Percentiles rank a stretch among this genome's conserved stretches.
phyloP scores from a whole-genome alignment of 2,888 invertebrate genomes.

The Apamea crenata region DNA sequence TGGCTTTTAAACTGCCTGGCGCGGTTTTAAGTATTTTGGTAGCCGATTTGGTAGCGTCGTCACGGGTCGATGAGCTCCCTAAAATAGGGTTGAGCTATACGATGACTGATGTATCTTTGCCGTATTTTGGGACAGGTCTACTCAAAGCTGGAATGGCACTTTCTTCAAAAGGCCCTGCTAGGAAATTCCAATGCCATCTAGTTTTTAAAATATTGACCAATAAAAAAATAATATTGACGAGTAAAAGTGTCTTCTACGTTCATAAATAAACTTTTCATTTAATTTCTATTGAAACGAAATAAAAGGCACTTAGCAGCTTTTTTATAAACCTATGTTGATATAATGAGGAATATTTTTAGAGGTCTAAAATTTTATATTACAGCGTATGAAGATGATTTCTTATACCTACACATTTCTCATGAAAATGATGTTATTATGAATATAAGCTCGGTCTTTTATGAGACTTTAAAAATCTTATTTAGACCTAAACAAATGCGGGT shows the following conservation, averaged over 20 bases:
- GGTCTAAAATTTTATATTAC: not conserved
- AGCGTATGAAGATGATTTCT: not conserved
- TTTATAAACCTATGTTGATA: not conserved
- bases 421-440: slow-evolving; percentile 6
- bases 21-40: not conserved
- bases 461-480: slow-evolving; percentile 10
- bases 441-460: not conserved
- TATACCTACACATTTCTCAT: not conserved
- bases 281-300: not conserved
- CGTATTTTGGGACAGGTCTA: not conserved
- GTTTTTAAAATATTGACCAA: not conserved
- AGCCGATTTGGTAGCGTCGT: not conserved
- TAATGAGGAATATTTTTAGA: not conserved
- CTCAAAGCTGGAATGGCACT: no score
- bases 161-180: no score
- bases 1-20: not conserved
- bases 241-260: not conserved
- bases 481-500: slow-evolving; percentile 27
- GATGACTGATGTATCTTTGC: not conserved
- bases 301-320: not conserved
- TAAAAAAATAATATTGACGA: not conserved
- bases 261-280: not conserved
- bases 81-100: no score
- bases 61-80: not conserved
- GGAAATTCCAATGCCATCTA: no score